These are phyloP conservation scores for Malurus elegans DNA, from an alignment of 2,113 vertebrate species.

Conservation along the genomic window DNA sequence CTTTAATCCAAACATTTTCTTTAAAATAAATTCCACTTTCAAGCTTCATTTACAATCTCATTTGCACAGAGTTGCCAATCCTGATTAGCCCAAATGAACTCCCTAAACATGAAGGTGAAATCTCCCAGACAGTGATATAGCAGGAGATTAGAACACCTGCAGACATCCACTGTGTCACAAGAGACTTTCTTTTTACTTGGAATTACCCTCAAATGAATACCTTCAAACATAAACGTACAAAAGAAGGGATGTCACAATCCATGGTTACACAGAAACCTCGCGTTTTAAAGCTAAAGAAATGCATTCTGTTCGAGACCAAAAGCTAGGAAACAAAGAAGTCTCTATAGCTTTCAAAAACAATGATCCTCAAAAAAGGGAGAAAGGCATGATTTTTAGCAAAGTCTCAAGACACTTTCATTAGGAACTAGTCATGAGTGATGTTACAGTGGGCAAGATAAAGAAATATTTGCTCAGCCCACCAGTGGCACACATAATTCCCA, in stretches of 20 bases:
- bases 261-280: neutral
- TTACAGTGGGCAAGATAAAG: neutral
- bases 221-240: neutral
- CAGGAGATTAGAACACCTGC: slow-evolving; percentile 48
- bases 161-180: neutral
- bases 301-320: neutral
- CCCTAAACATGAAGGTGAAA: slow-evolving; percentile 29
- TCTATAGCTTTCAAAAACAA: neutral
- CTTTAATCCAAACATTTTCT: slow-evolving; percentile 11
- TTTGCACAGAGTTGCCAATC: slow-evolving; percentile 27
- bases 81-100: slow-evolving; percentile 10
- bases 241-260: neutral
- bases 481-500: neutral
- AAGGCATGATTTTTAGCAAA: neutral
- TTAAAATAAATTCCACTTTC: slow-evolving; percentile 33
- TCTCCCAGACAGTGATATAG: neutral
- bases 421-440: neutral
- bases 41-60: slow-evolving; percentile 9
- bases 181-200: neutral
- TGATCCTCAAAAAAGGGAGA: neutral
- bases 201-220: slow-evolving; percentile 30
- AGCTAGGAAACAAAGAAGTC: neutral
- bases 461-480: neutral
- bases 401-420: neutral
- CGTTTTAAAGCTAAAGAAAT: neutral